These are phyloP conservation scores for Syrrhaptes paradoxus DNA, from an alignment of 2,113 vertebrate genomes.

Conservation along the genomic window DNA sequence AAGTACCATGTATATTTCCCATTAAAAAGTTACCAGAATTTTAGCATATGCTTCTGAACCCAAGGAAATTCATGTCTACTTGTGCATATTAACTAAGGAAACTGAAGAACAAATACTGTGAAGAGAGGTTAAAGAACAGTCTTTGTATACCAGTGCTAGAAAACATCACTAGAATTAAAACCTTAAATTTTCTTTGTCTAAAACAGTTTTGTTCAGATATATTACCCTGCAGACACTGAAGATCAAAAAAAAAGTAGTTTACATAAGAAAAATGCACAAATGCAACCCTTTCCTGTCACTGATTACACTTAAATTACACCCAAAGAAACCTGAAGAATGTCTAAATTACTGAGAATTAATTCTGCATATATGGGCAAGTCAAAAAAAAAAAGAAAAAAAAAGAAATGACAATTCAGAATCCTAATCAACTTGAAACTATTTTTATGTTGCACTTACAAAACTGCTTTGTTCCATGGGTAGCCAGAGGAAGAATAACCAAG, in stretches of 20 bases:
- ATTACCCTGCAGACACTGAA: neutral
- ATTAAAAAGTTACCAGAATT: neutral
- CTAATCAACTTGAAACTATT: neutral
- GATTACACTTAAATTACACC: neutral
- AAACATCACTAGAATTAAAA: neutral
- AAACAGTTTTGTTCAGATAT: neutral
- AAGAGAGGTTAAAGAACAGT: neutral
- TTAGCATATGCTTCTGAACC: neutral
- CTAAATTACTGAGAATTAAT: neutral
- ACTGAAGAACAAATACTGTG: neutral
- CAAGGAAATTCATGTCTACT: neutral
- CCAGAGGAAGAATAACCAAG: constrained; percentile 3
- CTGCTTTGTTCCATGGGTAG: neutral
- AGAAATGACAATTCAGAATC: neutral
- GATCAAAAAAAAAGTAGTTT: neutral
- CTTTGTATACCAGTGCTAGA: neutral
- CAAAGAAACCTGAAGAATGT: neutral
- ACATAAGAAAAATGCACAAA: neutral
- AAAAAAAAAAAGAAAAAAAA: neutral
- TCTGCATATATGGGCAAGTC: neutral
- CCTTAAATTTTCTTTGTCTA: neutral
- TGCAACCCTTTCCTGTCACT: neutral
- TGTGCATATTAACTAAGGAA: neutral
- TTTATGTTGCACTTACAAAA: neutral
- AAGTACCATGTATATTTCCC: neutral